Conservation (phyloP, 2,113 vertebrate genomes). For the Eubucco bourcierii region DNA sequence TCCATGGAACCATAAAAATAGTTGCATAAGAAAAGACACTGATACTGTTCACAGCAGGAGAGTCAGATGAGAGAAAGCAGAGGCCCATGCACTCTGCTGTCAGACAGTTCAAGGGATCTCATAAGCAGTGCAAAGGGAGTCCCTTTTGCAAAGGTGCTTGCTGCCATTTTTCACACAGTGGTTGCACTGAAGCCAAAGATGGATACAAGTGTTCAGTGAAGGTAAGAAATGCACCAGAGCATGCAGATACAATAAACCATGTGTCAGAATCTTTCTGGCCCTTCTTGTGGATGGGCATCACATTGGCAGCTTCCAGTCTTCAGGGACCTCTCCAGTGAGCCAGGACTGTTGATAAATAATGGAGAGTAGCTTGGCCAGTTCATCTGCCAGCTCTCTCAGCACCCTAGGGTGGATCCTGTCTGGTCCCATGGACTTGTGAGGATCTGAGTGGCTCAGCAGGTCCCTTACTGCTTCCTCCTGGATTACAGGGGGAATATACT, state of each 20-base stretch:
- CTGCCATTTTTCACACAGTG: rapidly evolving
- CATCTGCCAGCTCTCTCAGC: no score
- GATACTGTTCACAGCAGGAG: neutral
- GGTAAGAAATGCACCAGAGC: neutral
- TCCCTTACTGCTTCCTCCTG: no score
- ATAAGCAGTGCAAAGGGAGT: neutral
- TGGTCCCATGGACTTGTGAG: no score
- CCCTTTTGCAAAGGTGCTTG: no score
- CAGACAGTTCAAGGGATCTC: neutral
- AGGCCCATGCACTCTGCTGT: neutral
- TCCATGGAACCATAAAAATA: neutral
- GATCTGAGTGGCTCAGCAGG: no score
- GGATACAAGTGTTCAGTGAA: rapidly evolving
- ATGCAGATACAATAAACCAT: neutral
- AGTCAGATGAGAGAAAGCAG: neutral
- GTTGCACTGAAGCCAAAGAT: neutral
- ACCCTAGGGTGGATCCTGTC: no score
- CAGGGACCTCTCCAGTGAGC: no score
- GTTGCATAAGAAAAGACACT: neutral
- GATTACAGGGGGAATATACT: no score
- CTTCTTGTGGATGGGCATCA: no score
- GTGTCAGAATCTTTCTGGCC: neutral
- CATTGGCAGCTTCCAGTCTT: no score
- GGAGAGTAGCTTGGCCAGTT: no score
- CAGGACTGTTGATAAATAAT: no score